Percentiles rank a stretch among this genome's conserved stretches.
Evolutionary conservation across 1,140 invertebrate genomes (phyloP).

Genomic region (Sinonovacula constricta): DNA sequence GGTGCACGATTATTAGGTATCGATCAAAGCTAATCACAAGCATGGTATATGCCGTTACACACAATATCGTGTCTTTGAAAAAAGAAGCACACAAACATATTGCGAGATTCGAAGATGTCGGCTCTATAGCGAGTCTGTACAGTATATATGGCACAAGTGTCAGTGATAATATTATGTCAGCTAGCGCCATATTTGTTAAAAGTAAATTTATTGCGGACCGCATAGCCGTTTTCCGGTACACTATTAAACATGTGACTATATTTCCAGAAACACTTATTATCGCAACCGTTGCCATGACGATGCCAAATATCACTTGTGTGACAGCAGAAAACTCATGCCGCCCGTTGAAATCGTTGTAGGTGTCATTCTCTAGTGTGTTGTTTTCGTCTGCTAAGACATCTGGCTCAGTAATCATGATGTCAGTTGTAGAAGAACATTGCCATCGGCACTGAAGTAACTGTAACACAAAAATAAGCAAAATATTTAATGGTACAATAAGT

Average conservation of each 20-base stretch:
- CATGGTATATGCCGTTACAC: constrained; percentile 27
- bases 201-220: constrained; percentile 44
- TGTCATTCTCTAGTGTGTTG: too few species aligned
- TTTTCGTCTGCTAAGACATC: too few species aligned
- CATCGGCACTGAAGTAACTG: too few species aligned
- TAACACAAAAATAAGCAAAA: too few species aligned
- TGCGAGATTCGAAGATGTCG: neutral
- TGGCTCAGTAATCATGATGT: too few species aligned
- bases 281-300: neutral
- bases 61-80: constrained; percentile 21
- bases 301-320: neutral
- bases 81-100: constrained; percentile 21
- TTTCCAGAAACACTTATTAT: constrained; percentile 19
- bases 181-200: constrained; percentile 38
- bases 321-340: too few species aligned
- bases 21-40: constrained; percentile 41
- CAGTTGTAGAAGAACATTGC: too few species aligned
- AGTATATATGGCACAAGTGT: constrained; percentile 24
- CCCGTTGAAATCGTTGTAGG: too few species aligned
- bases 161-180: constrained; percentile 15
- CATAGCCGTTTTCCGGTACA: constrained; percentile 41
- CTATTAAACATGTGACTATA: constrained; percentile 34
- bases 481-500: too few species aligned
- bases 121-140: neutral
- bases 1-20: constrained; percentile 37